phyloP scores from a whole-genome alignment of 1,140 invertebrate species.

The Heliconius nattereri region DNA sequence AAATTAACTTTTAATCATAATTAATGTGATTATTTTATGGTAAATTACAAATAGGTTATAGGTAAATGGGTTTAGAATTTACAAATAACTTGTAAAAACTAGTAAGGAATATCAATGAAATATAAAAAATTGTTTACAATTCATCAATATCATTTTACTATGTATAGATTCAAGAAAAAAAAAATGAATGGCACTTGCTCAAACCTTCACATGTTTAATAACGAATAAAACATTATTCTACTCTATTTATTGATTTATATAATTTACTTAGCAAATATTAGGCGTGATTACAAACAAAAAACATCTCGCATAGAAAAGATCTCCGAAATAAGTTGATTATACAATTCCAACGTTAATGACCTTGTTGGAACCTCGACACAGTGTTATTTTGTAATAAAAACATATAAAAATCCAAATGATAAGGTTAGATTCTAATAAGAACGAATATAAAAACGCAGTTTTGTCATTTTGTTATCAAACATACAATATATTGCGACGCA shows the following conservation, averaged over 20 bases:
- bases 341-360: conserved; percentile 52
- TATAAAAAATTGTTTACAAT: background rate
- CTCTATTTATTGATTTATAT: background rate
- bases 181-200: background rate
- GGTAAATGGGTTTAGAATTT: background rate
- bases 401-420: background rate
- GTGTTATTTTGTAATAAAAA: conserved; percentile 8
- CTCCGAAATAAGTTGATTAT: conserved; percentile 41
- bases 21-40: no score
- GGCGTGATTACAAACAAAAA: conserved; percentile 4
- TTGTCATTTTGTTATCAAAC: conserved; percentile 73
- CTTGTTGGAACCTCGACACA: conserved; percentile 29
- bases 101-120: background rate
- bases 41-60: no score
- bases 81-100: background rate
- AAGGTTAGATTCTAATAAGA: conserved; percentile 2
- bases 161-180: background rate
- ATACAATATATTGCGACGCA: conserved; percentile 55
- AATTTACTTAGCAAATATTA: background rate
- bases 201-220: background rate
- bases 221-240: background rate
- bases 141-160: background rate
- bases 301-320: conserved; percentile 24
- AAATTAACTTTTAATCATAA: no score
- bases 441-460: conserved; percentile 31